These are phyloP conservation scores for Prochilodus magdalenae DNA, from an alignment of 2,113 vertebrate species.

Conservation along the genomic window DNA sequence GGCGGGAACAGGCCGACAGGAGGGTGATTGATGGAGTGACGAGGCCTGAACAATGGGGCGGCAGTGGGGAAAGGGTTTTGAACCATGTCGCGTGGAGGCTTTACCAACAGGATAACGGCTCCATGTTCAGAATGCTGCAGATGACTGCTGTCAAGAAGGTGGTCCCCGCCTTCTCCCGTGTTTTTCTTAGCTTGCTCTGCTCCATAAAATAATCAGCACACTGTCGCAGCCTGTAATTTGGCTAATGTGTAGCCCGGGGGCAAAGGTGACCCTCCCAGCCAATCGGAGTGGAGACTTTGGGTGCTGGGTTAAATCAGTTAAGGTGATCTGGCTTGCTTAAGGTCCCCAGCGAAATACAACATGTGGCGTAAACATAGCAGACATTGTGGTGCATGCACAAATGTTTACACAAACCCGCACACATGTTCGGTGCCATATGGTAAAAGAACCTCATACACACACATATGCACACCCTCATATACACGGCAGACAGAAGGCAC, in stretches of 20 bases:
- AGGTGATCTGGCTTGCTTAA: constrained; percentile 17
- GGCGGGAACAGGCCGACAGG: constrained; percentile 40
- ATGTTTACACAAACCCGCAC: constrained; percentile 29
- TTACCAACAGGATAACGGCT: constrained; percentile 44
- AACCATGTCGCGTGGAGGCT: constrained; percentile 5
- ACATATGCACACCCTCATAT: constrained; percentile 49
- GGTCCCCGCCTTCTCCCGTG: constrained; percentile 5
- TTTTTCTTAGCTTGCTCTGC: constrained; percentile 52
- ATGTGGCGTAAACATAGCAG: constrained; percentile 33
- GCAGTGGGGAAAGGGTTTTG: constrained; percentile 23
- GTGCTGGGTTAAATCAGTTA: constrained; percentile 48
- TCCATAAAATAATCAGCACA: constrained; percentile 52
- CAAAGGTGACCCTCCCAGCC: constrained; percentile 44
- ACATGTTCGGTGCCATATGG: constrained; percentile 9
- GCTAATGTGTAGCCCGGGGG: constrained; percentile 48
- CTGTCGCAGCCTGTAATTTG: constrained; percentile 53
- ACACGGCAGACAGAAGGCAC: constrained; percentile 50
- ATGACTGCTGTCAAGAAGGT: constrained; percentile 21
- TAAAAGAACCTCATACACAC: constrained; percentile 1
- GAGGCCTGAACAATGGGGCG: constrained; percentile 49
- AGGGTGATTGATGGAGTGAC: constrained; percentile 54
- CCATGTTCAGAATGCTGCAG: constrained; percentile 1
- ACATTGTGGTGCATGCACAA: constrained; percentile 18
- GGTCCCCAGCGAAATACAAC: constrained; percentile 21
- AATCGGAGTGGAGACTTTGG: constrained; percentile 17